phyloP scores from a whole-genome alignment of 2,888 invertebrate species.

The Alcis repandata region DNA sequence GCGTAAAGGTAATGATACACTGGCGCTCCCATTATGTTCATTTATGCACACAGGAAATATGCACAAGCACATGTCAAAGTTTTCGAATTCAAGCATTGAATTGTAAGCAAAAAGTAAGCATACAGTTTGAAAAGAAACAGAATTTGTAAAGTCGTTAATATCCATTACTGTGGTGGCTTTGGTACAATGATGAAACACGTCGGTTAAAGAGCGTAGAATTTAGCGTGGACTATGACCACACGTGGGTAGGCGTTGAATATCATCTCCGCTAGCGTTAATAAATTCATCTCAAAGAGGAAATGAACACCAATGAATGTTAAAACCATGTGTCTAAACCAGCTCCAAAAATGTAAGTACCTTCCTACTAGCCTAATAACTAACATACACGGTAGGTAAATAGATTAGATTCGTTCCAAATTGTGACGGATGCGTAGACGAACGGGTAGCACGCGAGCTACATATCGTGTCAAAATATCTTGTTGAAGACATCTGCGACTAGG shows the following conservation, averaged over 20 bases:
- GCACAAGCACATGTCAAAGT: slow-evolving; percentile 11
- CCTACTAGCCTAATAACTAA: not conserved
- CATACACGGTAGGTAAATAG: not conserved
- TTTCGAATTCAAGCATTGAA: slow-evolving; percentile 13
- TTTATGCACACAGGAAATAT: slow-evolving; percentile 59
- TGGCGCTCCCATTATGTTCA: slow-evolving; percentile 50
- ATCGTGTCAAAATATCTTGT: slow-evolving; percentile 16
- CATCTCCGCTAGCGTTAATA: slow-evolving; percentile 16
- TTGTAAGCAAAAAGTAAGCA: not conserved
- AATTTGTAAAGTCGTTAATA: not conserved
- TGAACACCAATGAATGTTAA: not conserved
- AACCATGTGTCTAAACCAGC: slow-evolving; percentile 2
- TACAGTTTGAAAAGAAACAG: not conserved
- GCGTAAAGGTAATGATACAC: slow-evolving; percentile 69
- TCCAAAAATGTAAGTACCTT: not conserved
- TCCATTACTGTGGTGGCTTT: not conserved
- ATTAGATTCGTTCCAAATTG: not conserved
- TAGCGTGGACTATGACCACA: not conserved
- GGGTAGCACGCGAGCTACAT: slow-evolving; percentile 20
- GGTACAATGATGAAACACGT: not conserved
- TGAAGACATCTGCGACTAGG: slow-evolving; percentile 16
- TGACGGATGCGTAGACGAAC: slow-evolving; percentile 17
- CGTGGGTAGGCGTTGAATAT: slow-evolving; percentile 12
- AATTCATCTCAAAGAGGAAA: slow-evolving; percentile 22
- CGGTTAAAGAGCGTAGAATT: not conserved